phyloP scores from a whole-genome alignment of 2,888 invertebrate species.

The Cecidostiba fungosa region DNA sequence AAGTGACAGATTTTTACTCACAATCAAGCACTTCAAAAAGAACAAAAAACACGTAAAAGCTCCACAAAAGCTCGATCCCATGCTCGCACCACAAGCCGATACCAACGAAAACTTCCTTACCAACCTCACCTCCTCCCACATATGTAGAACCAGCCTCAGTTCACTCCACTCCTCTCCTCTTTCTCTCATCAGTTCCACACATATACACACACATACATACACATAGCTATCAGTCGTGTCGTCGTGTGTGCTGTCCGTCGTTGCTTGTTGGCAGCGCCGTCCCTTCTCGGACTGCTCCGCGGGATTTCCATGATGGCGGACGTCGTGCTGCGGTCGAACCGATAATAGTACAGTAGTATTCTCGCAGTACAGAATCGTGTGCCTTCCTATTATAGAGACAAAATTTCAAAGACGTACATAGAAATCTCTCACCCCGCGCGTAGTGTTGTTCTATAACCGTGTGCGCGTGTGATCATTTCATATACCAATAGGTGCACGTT shows the following conservation, averaged over 20 bases:
- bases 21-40: no score
- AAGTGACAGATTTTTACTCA: not conserved
- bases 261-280: not conserved
- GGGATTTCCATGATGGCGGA: slow-evolving; percentile 51
- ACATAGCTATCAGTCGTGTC: no score
- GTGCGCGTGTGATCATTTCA: no score
- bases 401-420: not conserved
- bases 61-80: not conserved
- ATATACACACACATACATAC: not conserved
- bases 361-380: not conserved
- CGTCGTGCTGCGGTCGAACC: slow-evolving; percentile 28
- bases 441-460: no score
- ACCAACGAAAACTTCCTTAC: not conserved
- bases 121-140: not conserved
- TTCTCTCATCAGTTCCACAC: not conserved
- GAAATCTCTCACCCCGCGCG: no score
- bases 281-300: not conserved
- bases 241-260: slow-evolving; percentile 5
- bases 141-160: not conserved
- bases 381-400: not conserved
- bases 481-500: no score
- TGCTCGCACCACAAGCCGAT: not conserved
- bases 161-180: not conserved
- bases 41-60: not conserved
- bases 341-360: not conserved